These are phyloP conservation scores for Pammene fasciana DNA, from an alignment of 2,888 invertebrate species.

Conservation along the genomic window DNA sequence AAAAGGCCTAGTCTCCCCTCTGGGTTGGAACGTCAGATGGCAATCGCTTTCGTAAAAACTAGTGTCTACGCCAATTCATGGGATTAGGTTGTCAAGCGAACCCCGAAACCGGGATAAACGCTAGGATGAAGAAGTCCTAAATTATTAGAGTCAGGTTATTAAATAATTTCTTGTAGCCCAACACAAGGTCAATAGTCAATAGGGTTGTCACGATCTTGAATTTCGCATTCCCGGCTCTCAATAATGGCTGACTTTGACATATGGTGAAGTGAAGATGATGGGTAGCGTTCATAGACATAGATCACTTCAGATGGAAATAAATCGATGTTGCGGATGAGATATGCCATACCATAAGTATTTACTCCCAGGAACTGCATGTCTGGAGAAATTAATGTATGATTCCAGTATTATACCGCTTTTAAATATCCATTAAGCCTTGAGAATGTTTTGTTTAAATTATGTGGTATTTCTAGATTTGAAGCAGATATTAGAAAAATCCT, in stretches of 20 bases:
- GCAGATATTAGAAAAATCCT: too few species aligned
- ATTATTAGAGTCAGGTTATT: not conserved
- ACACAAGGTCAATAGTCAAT: conserved; percentile 48
- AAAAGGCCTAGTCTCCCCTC: too few species aligned
- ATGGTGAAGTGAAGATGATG: conserved; percentile 28
- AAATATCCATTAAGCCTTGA: too few species aligned
- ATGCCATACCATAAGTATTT: conserved; percentile 13
- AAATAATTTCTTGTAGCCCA: not conserved
- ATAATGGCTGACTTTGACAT: conserved; percentile 45
- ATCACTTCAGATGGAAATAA: conserved; percentile 31
- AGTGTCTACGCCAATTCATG: too few species aligned
- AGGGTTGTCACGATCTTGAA: conserved; percentile 74
- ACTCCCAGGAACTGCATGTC: not conserved
- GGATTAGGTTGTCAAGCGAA: too few species aligned
- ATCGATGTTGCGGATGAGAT: conserved; percentile 27
- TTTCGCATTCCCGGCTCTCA: conserved; percentile 51
- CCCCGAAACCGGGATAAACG: too few species aligned
- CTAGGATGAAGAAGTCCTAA: too few species aligned
- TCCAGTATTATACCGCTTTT: too few species aligned
- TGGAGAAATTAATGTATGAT: not conserved
- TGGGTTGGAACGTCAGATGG: too few species aligned
- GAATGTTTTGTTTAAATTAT: too few species aligned
- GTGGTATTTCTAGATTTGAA: too few species aligned
- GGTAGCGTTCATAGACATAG: conserved; percentile 17
- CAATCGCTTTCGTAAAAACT: too few species aligned